Conservation (phyloP, 2,797 vertebrate genomes). For the Lepidocolaptes lacrymiger region DNA sequence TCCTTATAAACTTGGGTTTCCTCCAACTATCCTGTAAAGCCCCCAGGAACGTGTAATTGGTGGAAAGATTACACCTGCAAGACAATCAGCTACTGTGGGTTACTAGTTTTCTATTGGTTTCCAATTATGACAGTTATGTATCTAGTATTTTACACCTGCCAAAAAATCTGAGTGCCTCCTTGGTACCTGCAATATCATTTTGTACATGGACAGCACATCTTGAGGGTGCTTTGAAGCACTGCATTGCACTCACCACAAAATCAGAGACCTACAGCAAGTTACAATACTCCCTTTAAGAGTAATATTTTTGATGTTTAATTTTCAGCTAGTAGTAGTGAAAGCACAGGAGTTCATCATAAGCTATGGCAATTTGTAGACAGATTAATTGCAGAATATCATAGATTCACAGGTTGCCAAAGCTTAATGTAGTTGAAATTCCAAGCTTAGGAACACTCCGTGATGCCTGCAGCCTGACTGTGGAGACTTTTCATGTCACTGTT, state of each 20-base stretch:
- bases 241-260: background rate
- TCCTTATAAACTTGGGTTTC: background rate
- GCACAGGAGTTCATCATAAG: background rate
- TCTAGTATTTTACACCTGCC: background rate
- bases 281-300: background rate
- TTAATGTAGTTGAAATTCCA: background rate
- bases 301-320: background rate
- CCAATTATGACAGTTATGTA: background rate
- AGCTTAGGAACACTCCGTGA: background rate
- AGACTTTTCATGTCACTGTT: background rate
- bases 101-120: background rate
- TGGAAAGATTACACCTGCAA: background rate
- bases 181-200: background rate
- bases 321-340: background rate
- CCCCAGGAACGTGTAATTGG: background rate
- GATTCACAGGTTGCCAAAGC: background rate
- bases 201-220: background rate
- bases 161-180: background rate
- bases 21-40: background rate
- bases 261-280: background rate
- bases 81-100: background rate
- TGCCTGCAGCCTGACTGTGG: background rate
- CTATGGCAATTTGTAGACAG: background rate
- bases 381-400: background rate
- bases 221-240: background rate